Percentiles rank a stretch among this genome's conserved stretches.
These are phyloP conservation scores for Ictalurus punctatus DNA, from an alignment of 2,113 vertebrate genomes.

Conservation along the genomic window DNA sequence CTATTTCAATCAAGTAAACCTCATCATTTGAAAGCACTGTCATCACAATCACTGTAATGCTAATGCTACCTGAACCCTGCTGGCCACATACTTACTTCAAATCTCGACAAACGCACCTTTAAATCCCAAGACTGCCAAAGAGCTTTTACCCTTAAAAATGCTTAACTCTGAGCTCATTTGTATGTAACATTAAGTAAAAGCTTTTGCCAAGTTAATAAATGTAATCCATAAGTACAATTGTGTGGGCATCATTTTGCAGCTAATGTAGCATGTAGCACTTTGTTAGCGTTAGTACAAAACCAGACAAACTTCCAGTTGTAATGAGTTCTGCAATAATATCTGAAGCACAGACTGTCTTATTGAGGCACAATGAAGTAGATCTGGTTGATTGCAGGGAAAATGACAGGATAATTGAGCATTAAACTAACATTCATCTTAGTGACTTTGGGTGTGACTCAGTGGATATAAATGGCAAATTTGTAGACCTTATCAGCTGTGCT, in stretches of 20 bases:
- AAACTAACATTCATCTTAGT: not conserved
- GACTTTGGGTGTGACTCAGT: not conserved
- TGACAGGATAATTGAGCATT: not conserved
- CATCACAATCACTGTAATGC: not conserved
- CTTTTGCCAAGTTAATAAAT: not conserved
- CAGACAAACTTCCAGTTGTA: not conserved
- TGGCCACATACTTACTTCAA: not conserved
- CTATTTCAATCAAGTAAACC: not conserved
- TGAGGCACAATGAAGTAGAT: not conserved
- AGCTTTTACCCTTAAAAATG: not conserved
- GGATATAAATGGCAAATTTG: not conserved
- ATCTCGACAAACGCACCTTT: not conserved
- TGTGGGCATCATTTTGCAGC: not conserved
- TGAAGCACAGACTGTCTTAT: not conserved
- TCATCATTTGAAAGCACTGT: not conserved
- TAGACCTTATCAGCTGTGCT: not conserved
- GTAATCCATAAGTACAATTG: not conserved
- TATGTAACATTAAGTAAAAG: not conserved
- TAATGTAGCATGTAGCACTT: not conserved
- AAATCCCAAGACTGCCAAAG: not conserved
- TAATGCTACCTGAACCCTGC: not conserved
- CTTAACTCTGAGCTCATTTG: not conserved
- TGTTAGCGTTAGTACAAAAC: not conserved
- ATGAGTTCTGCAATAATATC: not conserved
- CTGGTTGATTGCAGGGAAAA: not conserved